These are phyloP conservation scores for Silurus glanis DNA, from an alignment of 2,113 vertebrate genomes.

Conservation along the genomic window DNA sequence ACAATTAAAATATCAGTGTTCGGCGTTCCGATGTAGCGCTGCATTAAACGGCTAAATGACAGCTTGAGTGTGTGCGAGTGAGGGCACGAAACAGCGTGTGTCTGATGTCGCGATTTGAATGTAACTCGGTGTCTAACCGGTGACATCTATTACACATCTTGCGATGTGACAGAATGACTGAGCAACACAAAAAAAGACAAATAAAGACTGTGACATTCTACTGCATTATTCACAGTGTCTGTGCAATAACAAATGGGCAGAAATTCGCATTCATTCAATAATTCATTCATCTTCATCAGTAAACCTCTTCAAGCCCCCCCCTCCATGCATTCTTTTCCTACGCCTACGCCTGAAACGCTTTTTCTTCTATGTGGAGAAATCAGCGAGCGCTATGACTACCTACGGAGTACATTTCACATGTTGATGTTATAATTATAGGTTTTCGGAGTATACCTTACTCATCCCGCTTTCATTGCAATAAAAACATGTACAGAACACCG, in stretches of 20 bases:
- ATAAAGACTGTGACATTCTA: slow-evolving; percentile 18
- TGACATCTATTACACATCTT: slow-evolving; percentile 32
- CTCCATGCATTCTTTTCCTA: not conserved
- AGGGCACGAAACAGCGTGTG: slow-evolving; percentile 1
- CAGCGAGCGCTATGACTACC: not conserved
- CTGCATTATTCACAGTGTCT: slow-evolving; percentile 15
- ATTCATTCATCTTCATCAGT: slow-evolving; percentile 6
- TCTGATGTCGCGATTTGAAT: slow-evolving; percentile 4
- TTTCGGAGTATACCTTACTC: not conserved
- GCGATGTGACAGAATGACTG: slow-evolving; percentile 6
- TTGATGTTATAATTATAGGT: not conserved
- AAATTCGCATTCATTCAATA: not conserved
- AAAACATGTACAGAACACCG: not conserved
- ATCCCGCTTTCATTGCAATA: not conserved
- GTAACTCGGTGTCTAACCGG: slow-evolving; percentile 3
- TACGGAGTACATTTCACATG: not conserved
- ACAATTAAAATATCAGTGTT: not conserved
- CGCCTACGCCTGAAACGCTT: not conserved
- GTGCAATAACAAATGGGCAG: not conserved
- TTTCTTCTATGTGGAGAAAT: not conserved
- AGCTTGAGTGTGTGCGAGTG: slow-evolving; percentile 15
- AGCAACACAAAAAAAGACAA: slow-evolving; percentile 31
- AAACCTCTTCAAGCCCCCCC: not conserved
- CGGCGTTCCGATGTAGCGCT: not conserved
- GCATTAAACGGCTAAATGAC: slow-evolving; percentile 19